phyloP scores from a whole-genome alignment of 2,888 invertebrate species.

The Plagiodera versicolora region DNA sequence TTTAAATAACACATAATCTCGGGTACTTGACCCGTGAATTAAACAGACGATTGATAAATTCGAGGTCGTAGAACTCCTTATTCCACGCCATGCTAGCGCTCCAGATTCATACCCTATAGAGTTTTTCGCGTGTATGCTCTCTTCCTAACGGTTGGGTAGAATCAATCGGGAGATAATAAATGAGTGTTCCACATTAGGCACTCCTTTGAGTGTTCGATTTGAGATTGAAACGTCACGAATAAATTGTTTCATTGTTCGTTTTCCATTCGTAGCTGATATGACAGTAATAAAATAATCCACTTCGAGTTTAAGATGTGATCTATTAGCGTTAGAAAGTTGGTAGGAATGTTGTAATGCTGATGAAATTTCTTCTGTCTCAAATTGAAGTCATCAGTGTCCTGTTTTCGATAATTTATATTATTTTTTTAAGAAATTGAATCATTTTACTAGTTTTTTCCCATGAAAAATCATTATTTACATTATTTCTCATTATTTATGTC shows the following conservation, averaged over 20 bases:
- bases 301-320: not conserved
- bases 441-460: too few relatives aligned
- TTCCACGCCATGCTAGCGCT: too few relatives aligned
- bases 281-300: not conserved
- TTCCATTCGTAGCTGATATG: not conserved
- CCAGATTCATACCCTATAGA: not conserved
- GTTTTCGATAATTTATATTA: too few relatives aligned
- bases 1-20: constrained; percentile 5
- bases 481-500: too few relatives aligned
- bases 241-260: not conserved
- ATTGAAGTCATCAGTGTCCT: too few relatives aligned
- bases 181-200: not conserved
- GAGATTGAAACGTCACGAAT: not conserved
- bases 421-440: too few relatives aligned
- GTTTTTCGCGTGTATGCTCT: too few relatives aligned
- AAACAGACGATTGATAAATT: constrained; percentile 2
- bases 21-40: constrained; percentile 8
- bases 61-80: not conserved
- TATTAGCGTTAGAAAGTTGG: not conserved
- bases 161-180: too few relatives aligned
- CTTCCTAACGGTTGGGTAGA: too few relatives aligned
- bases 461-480: too few relatives aligned
- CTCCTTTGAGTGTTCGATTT: not conserved
- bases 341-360: not conserved
- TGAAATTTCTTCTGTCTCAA: not conserved